Base-by-base conservation (phyloP, 2,888 invertebrate species). In the Subacronicta megacephala region DNA sequence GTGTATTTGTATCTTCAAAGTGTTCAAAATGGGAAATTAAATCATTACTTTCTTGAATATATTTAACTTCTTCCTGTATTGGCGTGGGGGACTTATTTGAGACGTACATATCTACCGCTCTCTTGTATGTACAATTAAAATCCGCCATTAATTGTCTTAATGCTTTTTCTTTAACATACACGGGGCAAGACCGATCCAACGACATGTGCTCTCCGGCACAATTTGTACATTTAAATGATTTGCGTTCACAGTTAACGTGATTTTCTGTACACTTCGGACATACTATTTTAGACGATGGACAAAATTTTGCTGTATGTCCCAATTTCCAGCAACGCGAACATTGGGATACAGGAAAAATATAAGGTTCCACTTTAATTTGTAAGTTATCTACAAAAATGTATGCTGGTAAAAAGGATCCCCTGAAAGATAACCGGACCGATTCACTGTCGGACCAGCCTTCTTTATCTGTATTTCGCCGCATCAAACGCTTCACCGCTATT, bases 141-240 rank as follows among this genome's bases (percentile, higher is more conserved):
- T 71, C 64, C 0, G 62, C 40, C 67, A 71, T 71, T 0, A 65
- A 15, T 5, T 61, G 46, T 26, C 62, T 44, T 1, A 72, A 7
- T 33, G 23, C 41, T 18, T 57, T 62, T 40, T 72, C 64, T 31
- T 72, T 73, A 17, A 60, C 18, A 36, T 52, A 75, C 6, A 50
- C 12, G 2, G 71, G 67, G 31, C 72, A 73, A 0, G 35, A 10
- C 49, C 57, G 73, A n/a, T 47, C 42, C 13, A 73, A 43, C 0
- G 72, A 53, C 66, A 72, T 71, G 26, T 73, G 71, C 4, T 33
- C 16, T 0, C 72, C 71, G 3, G 35, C 38, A 29, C 72, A 75
- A 18, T 75, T 72, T 3, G 57, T 44, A 29, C 75, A 72, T 15
- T 31, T 47, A n/a, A 31, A 72, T 5, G 10, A 20, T 12, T n/a